These are phyloP conservation scores for Cebuella pygmaea DNA, from an alignment of 2,797 vertebrate genomes.

Conservation along the genomic window DNA sequence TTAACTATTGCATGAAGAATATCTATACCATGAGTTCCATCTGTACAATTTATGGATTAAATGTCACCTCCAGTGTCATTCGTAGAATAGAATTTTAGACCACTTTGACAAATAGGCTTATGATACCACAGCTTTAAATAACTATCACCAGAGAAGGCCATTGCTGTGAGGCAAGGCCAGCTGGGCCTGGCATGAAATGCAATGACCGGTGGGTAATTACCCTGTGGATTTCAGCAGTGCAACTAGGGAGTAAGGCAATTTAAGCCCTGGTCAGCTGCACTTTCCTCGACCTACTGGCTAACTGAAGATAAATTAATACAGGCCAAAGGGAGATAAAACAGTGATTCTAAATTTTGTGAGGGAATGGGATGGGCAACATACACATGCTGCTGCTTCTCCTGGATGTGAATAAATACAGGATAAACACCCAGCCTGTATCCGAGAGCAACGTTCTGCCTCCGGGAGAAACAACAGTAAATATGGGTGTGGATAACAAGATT, in stretches of 20 bases:
- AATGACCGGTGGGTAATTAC: background rate
- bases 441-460: constrained; percentile 21
- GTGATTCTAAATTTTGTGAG: background rate
- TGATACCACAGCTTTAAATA: background rate
- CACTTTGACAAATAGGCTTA: background rate
- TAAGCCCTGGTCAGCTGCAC: background rate
- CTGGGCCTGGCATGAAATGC: background rate
- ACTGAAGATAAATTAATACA: constrained; percentile 20
- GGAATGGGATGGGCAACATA: background rate
- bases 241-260: background rate
- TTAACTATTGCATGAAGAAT: background rate
- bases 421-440: background rate
- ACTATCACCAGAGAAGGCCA: background rate
- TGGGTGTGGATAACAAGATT: background rate
- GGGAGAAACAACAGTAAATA: constrained; percentile 61
- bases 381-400: background rate
- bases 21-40: background rate
- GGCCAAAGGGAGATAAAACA: background rate
- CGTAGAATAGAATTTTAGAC: background rate
- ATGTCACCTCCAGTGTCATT: background rate
- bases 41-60: background rate
- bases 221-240: background rate
- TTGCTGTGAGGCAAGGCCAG: background rate
- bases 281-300: background rate
- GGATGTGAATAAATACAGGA: background rate